phyloP scores from a whole-genome alignment of 2,113 vertebrate species.

The Lipophrys pholis region DNA sequence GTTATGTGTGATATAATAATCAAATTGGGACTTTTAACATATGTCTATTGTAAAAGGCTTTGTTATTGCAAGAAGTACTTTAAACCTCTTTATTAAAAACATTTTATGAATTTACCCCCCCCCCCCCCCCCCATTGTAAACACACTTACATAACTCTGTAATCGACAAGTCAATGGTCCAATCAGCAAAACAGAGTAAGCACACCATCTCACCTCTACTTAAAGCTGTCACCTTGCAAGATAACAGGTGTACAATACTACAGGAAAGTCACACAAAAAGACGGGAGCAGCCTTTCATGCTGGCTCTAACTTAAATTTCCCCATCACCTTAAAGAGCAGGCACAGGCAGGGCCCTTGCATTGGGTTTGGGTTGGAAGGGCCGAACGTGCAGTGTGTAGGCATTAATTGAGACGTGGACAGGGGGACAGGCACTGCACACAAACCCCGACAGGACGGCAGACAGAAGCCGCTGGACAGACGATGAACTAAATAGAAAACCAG shows the following conservation, averaged over 20 bases:
- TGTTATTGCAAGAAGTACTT: not conserved
- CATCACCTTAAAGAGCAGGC: conserved; percentile 65
- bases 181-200: too few relatives aligned
- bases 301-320: conserved; percentile 49
- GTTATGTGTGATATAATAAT: conserved; percentile 45
- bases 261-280: conserved; percentile 62
- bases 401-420: conserved; percentile 62
- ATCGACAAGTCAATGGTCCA: conserved; percentile 10
- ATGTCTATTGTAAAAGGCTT: not conserved
- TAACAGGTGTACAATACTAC: conserved; percentile 46
- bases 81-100: not conserved
- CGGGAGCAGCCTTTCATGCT: conserved; percentile 63
- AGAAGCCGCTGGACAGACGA: conserved; percentile 70
- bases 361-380: conserved; percentile 32
- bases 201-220: too few relatives aligned
- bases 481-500: conserved; percentile 66
- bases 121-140: not conserved
- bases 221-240: conserved; percentile 32
- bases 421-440: conserved; percentile 54
- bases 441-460: conserved; percentile 65
- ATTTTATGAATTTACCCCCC: not conserved
- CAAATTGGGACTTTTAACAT: conserved; percentile 32
- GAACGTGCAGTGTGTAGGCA: conserved; percentile 66
- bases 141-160: conserved; percentile 5
- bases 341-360: conserved; percentile 31